Percentiles rank a stretch among this genome's conserved stretches.
phyloP scores from a whole-genome alignment of 2,888 invertebrate genomes.

The Epirrhoe alternata region DNA sequence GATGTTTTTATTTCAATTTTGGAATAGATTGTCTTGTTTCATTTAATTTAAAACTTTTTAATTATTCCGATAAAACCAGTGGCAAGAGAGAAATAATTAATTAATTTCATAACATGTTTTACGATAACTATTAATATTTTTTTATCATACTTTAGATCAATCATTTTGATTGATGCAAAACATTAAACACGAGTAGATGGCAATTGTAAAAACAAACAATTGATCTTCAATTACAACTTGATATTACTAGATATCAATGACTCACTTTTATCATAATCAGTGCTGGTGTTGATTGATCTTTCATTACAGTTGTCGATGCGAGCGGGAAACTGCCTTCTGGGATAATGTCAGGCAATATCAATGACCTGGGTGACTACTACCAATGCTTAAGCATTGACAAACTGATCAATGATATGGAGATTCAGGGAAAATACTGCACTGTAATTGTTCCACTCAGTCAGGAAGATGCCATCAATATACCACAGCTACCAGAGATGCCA shows the following conservation, averaged over 20 bases:
- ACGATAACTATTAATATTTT: no score
- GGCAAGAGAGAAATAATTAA: no score
- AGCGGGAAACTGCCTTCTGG: slow-evolving; percentile 73
- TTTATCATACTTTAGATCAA: no score
- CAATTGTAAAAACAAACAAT: neutral
- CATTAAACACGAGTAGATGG: neutral
- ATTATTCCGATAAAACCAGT: no score
- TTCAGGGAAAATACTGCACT: slow-evolving; percentile 77
- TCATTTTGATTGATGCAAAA: no score
- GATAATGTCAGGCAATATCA: slow-evolving; percentile 63
- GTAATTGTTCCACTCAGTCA: slow-evolving; percentile 53
- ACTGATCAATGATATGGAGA: slow-evolving; percentile 46
- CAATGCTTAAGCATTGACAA: slow-evolving; percentile 61
- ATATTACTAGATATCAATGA: neutral
- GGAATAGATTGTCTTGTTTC: no score
- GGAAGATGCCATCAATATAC: slow-evolving; percentile 34
- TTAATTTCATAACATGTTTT: no score
- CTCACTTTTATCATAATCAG: neutral
- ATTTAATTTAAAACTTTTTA: no score
- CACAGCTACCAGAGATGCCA: slow-evolving; percentile 29
- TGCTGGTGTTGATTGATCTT: neutral
- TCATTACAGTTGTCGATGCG: slow-evolving; percentile 71
- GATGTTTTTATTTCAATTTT: no score
- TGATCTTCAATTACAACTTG: neutral
- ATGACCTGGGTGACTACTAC: slow-evolving; percentile 70